phyloP scores from a whole-genome alignment of 1,140 invertebrate genomes.

The Belonocnema kinseyi region DNA sequence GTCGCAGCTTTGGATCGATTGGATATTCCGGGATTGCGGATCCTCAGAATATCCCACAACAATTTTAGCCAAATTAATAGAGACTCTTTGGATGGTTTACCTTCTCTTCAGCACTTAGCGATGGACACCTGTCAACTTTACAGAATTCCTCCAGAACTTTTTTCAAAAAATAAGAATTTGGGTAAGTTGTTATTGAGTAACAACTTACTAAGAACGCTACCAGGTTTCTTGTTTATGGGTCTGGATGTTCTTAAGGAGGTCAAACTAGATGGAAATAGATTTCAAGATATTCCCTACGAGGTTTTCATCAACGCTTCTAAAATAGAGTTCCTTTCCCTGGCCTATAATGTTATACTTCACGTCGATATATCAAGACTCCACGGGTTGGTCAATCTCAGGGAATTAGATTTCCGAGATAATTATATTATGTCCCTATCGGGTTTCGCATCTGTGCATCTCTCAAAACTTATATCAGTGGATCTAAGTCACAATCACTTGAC shows the following conservation, averaged over 20 bases:
- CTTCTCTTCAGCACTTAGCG: constrained; percentile 83
- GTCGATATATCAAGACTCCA: constrained; percentile 87
- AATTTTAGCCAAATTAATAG: constrained; percentile 84
- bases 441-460: constrained; percentile 85
- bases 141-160: constrained; percentile 81
- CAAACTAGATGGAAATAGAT: constrained; percentile 83
- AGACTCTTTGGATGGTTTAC: constrained; percentile 83
- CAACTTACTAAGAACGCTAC: constrained; percentile 81
- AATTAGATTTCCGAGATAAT: constrained; percentile 86
- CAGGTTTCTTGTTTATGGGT: constrained; percentile 81
- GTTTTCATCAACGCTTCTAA: constrained; percentile 84
- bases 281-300: constrained; percentile 85
- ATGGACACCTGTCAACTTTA: constrained; percentile 82
- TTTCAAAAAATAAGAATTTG: constrained; percentile 85
- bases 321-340: constrained; percentile 83
- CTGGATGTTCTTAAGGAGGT: constrained; percentile 86
- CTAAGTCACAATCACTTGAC: constrained; percentile 84
- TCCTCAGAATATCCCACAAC: constrained; percentile 84
- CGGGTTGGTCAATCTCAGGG: constrained; percentile 83
- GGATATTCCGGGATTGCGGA: constrained; percentile 83
- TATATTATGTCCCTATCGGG: constrained; percentile 84
- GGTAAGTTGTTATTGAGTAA: constrained; percentile 82
- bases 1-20: constrained; percentile 81
- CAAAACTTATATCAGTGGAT: constrained; percentile 83
- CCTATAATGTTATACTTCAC: constrained; percentile 82